Conservation (phyloP, 1,140 invertebrate genomes). For the Cryptotermes secundus region DNA sequence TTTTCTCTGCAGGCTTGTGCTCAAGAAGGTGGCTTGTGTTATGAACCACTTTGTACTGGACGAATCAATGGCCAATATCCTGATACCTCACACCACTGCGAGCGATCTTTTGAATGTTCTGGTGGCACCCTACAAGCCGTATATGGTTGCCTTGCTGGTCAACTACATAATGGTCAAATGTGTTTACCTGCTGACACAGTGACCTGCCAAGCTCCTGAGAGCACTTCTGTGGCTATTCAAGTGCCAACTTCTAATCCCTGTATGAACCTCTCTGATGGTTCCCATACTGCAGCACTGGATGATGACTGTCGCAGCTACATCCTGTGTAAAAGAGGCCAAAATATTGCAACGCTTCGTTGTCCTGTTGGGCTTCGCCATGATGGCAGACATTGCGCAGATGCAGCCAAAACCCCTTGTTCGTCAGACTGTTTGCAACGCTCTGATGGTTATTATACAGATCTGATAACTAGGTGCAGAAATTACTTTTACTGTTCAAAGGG, state of each 20-base stretch:
- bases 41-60: slow-evolving; percentile 47
- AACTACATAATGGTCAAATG: slow-evolving; percentile 55
- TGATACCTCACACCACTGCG: slow-evolving; percentile 45
- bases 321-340: slow-evolving; percentile 52
- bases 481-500: slow-evolving; percentile 20
- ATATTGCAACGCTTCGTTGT: slow-evolving; percentile 42
- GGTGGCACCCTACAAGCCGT: slow-evolving; percentile 42
- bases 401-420: neutral
- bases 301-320: slow-evolving; percentile 57
- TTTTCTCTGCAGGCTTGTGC: slow-evolving; percentile 38
- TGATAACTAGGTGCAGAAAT: slow-evolving; percentile 8
- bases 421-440: slow-evolving; percentile 46
- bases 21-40: slow-evolving; percentile 42
- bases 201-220: slow-evolving; percentile 49
- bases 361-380: slow-evolving; percentile 45
- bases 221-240: slow-evolving; percentile 34
- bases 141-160: slow-evolving; percentile 53
- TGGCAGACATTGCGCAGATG: slow-evolving; percentile 43
- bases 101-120: slow-evolving; percentile 43
- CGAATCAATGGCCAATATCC: slow-evolving; percentile 45
- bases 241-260: slow-evolving; percentile 51
- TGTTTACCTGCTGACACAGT: slow-evolving; percentile 49
- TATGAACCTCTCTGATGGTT: slow-evolving; percentile 50
- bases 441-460: slow-evolving; percentile 20
- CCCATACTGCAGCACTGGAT: slow-evolving; percentile 51